phyloP scores from a whole-genome alignment of 2,888 invertebrate species.

The Portevinia maculata region DNA sequence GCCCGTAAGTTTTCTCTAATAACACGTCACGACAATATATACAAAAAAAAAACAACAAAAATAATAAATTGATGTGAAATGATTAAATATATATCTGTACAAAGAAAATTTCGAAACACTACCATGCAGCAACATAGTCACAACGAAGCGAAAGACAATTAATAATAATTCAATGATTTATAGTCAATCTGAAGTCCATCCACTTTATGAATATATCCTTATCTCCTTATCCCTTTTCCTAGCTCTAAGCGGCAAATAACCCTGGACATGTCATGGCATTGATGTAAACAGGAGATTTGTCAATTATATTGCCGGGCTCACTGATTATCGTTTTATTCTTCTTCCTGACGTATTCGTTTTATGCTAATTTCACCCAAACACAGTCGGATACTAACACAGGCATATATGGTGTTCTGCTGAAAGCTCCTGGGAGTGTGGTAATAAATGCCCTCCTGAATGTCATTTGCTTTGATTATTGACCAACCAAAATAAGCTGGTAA shows the following conservation, averaged over 20 bases:
- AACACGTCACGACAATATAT: constrained; percentile 14
- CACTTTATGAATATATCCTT: background rate
- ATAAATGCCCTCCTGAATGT: constrained; percentile 11
- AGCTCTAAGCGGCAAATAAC: constrained; percentile 2
- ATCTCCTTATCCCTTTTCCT: constrained; percentile 1
- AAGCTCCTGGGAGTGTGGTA: too few species aligned
- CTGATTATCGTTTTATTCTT: constrained; percentile 29
- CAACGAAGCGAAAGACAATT: constrained; percentile 38
- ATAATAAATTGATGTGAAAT: constrained; percentile 38
- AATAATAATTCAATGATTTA: constrained; percentile 39
- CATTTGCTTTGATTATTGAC: constrained; percentile 60
- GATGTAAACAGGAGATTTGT: constrained; percentile 14
- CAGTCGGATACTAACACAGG: too few species aligned
- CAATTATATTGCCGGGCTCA: constrained; percentile 22
- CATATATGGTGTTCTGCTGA: too few species aligned
- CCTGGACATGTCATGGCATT: constrained; percentile 27
- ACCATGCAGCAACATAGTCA: background rate
- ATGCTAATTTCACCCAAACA: constrained; percentile 32
- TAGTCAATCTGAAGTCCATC: constrained; percentile 11
- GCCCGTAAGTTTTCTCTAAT: constrained; percentile 16
- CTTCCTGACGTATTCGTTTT: constrained; percentile 8
- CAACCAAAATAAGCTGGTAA: constrained; percentile 29
- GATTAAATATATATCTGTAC: constrained; percentile 44
- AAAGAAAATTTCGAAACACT: constrained; percentile 29
- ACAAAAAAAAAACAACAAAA: background rate